phyloP scores from a whole-genome alignment of 2,888 invertebrate species.

The Rhodophaea formosa region DNA sequence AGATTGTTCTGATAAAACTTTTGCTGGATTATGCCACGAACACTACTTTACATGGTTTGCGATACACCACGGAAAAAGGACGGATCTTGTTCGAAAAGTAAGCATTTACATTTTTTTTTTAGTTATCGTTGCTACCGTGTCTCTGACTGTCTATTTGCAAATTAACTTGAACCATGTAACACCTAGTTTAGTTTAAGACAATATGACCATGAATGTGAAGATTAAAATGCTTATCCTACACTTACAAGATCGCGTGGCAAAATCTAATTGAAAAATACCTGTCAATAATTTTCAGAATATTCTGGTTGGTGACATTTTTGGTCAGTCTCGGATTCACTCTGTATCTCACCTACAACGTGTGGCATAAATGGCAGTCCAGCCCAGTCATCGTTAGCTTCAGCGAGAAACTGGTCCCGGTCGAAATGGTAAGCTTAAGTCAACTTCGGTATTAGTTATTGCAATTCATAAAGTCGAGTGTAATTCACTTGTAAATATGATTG shows the following conservation, averaged over 20 bases:
- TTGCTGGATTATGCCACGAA: slow-evolving; percentile 4
- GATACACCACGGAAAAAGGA: slow-evolving; percentile 5
- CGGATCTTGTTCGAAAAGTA: neutral
- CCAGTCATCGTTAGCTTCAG: slow-evolving; percentile 55
- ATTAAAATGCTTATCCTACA: too few species aligned
- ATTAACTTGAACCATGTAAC: too few species aligned
- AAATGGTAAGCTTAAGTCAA: slow-evolving; percentile 34
- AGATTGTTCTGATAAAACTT: neutral
- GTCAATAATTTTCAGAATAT: slow-evolving; percentile 37
- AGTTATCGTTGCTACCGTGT: too few species aligned
- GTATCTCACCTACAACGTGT: slow-evolving; percentile 42
- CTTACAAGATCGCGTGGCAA: too few species aligned
- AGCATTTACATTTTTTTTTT: too few species aligned
- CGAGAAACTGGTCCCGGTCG: slow-evolving; percentile 43
- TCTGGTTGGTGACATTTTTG: slow-evolving; percentile 46
- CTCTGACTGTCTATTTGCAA: too few species aligned
- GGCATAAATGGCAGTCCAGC: slow-evolving; percentile 46
- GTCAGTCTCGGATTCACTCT: slow-evolving; percentile 40
- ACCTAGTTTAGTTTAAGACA: too few species aligned
- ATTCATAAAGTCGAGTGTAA: too few species aligned
- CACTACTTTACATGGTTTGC: neutral
- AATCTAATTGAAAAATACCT: too few species aligned
- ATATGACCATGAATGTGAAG: too few species aligned
- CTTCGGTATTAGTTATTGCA: too few species aligned
- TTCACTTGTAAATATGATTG: too few species aligned